Percentiles rank a stretch among this genome's conserved stretches.
phyloP scores from a whole-genome alignment of 2,888 invertebrate genomes.

The Conistra vaccinii region DNA sequence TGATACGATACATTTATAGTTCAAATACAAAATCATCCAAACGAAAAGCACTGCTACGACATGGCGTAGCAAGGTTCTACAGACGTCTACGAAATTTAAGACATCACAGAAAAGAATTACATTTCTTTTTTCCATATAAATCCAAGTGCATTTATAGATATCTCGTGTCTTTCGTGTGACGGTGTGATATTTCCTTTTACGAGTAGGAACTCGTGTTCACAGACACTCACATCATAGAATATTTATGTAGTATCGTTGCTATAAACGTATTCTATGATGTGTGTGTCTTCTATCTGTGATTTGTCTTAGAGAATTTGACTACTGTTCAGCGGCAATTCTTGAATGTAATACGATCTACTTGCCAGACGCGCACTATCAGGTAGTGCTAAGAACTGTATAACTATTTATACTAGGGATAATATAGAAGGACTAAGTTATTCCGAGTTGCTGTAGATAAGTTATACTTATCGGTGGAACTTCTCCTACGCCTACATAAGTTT shows the following conservation, averaged over 20 bases:
- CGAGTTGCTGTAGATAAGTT: neutral
- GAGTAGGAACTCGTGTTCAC: neutral
- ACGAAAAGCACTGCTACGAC: neutral
- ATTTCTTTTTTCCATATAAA: neutral
- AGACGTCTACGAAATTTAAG: neutral
- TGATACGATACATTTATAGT: neutral
- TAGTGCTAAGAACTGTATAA: neutral
- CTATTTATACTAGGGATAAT: neutral
- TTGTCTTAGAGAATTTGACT: slow-evolving; percentile 4
- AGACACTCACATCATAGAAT: no score
- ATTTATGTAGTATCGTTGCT: no score
- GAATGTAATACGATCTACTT: neutral
- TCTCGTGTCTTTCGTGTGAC: neutral
- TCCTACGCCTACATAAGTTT: neutral
- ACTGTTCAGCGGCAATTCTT: neutral
- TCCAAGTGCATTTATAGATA: neutral
- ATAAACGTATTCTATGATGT: neutral
- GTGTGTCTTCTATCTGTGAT: neutral
- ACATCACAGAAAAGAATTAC: neutral
- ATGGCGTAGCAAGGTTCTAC: slow-evolving; percentile 22
- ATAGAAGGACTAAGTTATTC: neutral
- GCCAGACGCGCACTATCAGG: neutral
- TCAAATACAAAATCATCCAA: no score
- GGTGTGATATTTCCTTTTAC: slow-evolving; percentile 5
- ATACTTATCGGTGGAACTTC: neutral